These are phyloP conservation scores for Brachionus asplanchnoidis DNA, from an alignment of 1,140 invertebrate genomes.

Conservation along the genomic window DNA sequence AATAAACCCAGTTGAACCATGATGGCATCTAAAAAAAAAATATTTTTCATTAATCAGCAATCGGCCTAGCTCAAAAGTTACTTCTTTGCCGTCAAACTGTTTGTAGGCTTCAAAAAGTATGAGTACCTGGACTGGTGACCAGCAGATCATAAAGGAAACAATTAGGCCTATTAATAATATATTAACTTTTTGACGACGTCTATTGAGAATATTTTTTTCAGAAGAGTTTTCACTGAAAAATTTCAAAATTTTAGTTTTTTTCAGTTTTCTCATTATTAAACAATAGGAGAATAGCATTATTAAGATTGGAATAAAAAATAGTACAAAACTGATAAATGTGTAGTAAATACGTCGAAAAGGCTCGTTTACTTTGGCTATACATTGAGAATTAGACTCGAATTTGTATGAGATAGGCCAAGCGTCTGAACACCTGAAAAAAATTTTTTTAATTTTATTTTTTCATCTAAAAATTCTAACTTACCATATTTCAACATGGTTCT, in stretches of 20 bases:
- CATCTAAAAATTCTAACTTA: background rate
- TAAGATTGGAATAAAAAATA: conserved; percentile 60
- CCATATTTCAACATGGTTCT: conserved; percentile 51
- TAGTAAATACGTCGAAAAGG: conserved; percentile 51
- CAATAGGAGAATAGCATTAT: conserved; percentile 59
- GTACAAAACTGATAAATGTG: conserved; percentile 54
- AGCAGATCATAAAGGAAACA: conserved; percentile 54
- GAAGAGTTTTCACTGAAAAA: conserved; percentile 46
- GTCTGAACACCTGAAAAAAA: conserved; percentile 47
- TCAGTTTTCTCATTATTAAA: conserved; percentile 57
- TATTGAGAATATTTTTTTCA: conserved; percentile 47
- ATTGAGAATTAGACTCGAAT: conserved; percentile 42
- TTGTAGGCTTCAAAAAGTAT: conserved; percentile 50
- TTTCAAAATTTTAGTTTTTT: conserved; percentile 49
- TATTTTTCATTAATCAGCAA: no score
- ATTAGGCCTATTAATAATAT: conserved; percentile 58
- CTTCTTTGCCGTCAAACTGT: conserved; percentile 43
- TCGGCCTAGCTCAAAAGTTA: conserved; percentile 3
- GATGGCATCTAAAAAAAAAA: conserved; percentile 51
- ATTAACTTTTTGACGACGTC: conserved; percentile 54
- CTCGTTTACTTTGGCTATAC: conserved; percentile 25
- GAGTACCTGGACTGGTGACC: conserved; percentile 51
- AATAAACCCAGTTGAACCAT: conserved; percentile 57
- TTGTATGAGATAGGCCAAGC: conserved; percentile 47
- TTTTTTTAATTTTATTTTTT: background rate